Evolutionary conservation across 2,113 vertebrate genomes (phyloP), one percentile per base, ranked within the genome.

Genomic region (Seriola rivoliana): DNA sequence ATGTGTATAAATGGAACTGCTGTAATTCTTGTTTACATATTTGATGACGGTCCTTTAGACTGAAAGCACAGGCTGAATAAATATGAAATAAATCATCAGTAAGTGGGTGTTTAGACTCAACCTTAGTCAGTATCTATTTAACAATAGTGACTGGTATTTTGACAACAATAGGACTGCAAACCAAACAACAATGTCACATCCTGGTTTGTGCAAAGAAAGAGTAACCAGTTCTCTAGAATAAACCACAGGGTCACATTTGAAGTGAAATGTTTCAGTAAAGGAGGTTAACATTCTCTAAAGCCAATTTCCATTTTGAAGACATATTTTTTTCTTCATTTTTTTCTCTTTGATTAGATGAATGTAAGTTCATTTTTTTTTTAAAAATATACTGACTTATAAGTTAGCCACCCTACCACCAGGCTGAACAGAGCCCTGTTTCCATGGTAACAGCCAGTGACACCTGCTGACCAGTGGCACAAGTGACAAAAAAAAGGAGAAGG

Each of bases 51-150:
- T 46, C 44, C 69, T 62, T 25, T n/a, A 19, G 57, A 48, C 55
- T 10, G 40, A 42, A 36, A 42, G 40, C 8, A 8, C 40, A 42
- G 8, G 17, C 25, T 70, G 10, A 81, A 81, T 75, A 71, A 63
- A 86, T 67, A 72, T 71, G 4, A 70, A 55, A 76, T 66, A 76
- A 60, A 69, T 64, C 48, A 67, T 34, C 58, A 54, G 52, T 44
- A 42, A 68, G 19, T 6, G 48, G 64, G 44, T 52, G n/a, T 64
- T 75, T 81, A 68, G 58, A 88, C 63, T 76, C 63, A 48, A n/a
- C n/a, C 67, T 76, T 63, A 69, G 68, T 88, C 86, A 75, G 25
- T 1, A 36, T 80, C 32, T 68, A 12, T 73, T 59, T 69, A 68
- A 63, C n/a, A 68, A 63, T 3, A 60, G n/a, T 62, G 17, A 64